Conservation (phyloP, 2,888 invertebrate species). For the Gonocerus acuteangulatus region DNA sequence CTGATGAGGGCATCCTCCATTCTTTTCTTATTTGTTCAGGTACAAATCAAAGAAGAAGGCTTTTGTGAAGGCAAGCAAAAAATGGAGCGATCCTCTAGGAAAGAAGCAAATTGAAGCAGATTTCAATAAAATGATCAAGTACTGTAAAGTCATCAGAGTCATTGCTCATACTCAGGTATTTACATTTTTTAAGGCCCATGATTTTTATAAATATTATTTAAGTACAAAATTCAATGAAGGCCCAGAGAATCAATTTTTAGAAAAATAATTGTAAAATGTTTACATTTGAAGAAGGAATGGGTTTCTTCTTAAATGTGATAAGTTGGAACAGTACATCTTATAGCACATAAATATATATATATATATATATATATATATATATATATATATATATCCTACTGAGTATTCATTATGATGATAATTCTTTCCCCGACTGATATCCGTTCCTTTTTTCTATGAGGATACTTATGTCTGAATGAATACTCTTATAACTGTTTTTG, state of each 20-base stretch:
- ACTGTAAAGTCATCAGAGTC: slow-evolving; percentile 92
- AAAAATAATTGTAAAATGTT: no score
- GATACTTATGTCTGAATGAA: not conserved
- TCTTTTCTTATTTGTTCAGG: slow-evolving; percentile 51
- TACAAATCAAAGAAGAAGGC: slow-evolving; percentile 99
- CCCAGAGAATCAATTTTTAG: no score
- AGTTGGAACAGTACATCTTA: no score
- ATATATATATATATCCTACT: not conserved
- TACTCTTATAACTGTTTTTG: no score
- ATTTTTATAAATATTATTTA: no score
- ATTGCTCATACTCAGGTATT: slow-evolving; percentile 96
- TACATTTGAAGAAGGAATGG: no score
- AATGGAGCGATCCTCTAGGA: slow-evolving; percentile 96
- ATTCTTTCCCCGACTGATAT: not conserved
- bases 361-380: not conserved
- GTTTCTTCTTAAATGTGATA: no score
- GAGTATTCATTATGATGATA: slow-evolving; percentile 5
- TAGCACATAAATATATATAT: no score
- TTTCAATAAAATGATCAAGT: slow-evolving; percentile 94
- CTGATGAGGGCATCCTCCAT: slow-evolving; percentile 31
- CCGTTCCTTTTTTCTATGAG: not conserved
- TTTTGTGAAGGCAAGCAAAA: slow-evolving; percentile 94
- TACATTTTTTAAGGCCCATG: no score
- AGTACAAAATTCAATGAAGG: no score
- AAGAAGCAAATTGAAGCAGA: slow-evolving; percentile 95